Conservation (phyloP, 2,113 vertebrate genomes). For the Odobenus rosmarus region DNA sequence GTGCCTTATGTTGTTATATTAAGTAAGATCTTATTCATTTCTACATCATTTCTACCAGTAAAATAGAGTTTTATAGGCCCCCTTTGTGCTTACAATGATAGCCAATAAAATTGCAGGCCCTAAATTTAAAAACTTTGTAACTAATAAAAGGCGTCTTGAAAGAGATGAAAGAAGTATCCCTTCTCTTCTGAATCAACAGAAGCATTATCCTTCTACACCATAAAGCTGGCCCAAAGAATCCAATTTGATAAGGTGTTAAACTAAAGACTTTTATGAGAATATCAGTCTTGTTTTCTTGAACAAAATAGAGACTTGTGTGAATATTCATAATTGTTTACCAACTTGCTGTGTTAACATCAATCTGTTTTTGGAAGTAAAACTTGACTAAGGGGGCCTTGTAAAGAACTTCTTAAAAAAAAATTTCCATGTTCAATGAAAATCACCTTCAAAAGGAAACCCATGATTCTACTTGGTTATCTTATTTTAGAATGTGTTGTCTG, state of each 20-base stretch:
- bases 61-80: background rate
- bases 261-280: background rate
- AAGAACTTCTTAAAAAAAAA: background rate
- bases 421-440: background rate
- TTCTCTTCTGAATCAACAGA: background rate
- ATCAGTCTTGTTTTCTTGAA: background rate
- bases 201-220: background rate
- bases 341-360: background rate
- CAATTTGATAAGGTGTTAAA: background rate
- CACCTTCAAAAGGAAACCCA: background rate
- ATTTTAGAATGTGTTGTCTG: background rate
- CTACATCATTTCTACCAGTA: background rate
- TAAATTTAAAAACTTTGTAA: background rate
- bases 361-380: background rate
- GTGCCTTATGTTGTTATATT: background rate
- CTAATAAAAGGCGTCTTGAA: background rate
- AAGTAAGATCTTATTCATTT: background rate
- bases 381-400: background rate
- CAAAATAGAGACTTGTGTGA: background rate
- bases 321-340: background rate
- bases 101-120: background rate
- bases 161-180: background rate
- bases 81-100: background rate
- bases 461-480: background rate
- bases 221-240: background rate